Conservation (phyloP, 2,888 invertebrate species). For the Actias luna region DNA sequence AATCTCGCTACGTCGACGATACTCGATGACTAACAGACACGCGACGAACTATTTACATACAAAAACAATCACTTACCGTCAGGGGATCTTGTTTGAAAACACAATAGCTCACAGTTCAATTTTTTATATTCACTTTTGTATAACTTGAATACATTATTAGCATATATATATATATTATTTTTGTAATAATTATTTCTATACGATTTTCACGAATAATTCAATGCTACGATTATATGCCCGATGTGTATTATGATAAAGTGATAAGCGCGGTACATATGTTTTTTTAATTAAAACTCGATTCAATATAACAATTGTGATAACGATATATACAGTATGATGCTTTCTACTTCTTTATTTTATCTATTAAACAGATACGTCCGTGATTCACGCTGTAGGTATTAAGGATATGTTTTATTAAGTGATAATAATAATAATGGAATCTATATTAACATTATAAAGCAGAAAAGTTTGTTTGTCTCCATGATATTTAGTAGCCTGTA, state of each 20-base stretch:
- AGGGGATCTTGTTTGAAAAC: neutral
- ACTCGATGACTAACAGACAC: no score
- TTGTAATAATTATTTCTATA: neutral
- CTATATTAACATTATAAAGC: no score
- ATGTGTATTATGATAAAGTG: constrained; percentile 4
- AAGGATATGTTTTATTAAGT: no score
- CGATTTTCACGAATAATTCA: neutral
- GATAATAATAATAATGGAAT: no score
- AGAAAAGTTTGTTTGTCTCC: no score
- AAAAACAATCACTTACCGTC: neutral
- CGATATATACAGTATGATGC: neutral
- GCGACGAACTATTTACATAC: neutral
- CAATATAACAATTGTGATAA: neutral
- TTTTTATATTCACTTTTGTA: neutral
- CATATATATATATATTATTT: neutral
- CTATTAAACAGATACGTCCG: no score
- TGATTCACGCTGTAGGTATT: no score
- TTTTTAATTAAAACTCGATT: neutral
- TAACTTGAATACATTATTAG: neutral
- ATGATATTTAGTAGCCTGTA: no score
- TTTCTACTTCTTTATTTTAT: neutral
- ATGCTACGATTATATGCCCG: neutral
- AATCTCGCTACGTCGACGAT: no score
- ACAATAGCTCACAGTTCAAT: neutral
- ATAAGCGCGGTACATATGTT: constrained; percentile 1